These are phyloP conservation scores for Ochotona curzoniae DNA, from an alignment of 2,113 vertebrate species.

Conservation along the genomic window DNA sequence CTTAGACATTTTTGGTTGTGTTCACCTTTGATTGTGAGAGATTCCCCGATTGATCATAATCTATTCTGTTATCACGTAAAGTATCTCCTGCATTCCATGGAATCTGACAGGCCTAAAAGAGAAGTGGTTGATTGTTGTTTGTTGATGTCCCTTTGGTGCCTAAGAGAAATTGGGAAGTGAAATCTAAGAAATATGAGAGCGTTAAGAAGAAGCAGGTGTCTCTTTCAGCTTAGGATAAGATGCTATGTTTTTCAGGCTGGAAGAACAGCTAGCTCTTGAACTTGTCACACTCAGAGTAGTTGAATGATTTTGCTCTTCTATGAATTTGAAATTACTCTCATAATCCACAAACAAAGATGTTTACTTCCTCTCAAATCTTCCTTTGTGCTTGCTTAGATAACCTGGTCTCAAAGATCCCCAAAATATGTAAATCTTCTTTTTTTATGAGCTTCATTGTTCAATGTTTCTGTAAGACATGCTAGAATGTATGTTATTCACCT, in stretches of 20 bases:
- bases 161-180: background rate
- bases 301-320: slow-evolving; percentile 5
- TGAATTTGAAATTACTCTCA: slow-evolving; percentile 34
- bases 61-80: background rate
- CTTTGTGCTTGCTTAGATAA: background rate
- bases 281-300: background rate
- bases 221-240: background rate
- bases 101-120: background rate
- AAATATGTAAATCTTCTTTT: background rate
- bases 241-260: background rate
- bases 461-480: background rate
- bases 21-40: background rate
- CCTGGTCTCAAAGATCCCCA: background rate
- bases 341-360: background rate
- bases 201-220: background rate
- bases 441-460: background rate
- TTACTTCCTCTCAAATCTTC: background rate
- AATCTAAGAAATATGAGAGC: background rate
- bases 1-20: background rate
- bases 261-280: background rate
- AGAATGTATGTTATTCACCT: background rate
- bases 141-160: background rate
- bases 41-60: background rate
- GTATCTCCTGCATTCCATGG: background rate
- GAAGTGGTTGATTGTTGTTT: background rate